phyloP scores from a whole-genome alignment of 2,888 invertebrate species.

The Conistra vaccinii region DNA sequence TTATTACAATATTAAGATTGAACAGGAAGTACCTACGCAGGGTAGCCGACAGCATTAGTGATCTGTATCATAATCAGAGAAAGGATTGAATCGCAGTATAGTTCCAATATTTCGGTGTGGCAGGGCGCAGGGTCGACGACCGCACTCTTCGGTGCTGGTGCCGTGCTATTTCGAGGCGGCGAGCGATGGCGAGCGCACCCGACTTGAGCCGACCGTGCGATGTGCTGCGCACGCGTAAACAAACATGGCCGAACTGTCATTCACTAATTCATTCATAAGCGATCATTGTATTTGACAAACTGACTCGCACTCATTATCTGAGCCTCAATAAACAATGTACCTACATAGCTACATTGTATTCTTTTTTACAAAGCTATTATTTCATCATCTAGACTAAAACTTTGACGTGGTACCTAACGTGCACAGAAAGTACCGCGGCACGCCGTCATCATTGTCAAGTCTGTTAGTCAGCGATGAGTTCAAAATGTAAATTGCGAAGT shows the following conservation, averaged over 20 bases:
- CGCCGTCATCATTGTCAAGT: slow-evolving; percentile 29
- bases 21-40: slow-evolving; percentile 53
- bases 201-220: slow-evolving; percentile 82
- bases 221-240: slow-evolving; percentile 87
- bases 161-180: slow-evolving; percentile 89
- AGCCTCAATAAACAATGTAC: slow-evolving; percentile 58
- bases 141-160: slow-evolving; percentile 85
- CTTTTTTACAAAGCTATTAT: slow-evolving; percentile 47
- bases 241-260: slow-evolving; percentile 90
- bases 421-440: slow-evolving; percentile 22
- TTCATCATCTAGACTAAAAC: slow-evolving; percentile 31
- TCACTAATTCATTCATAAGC: slow-evolving; percentile 90
- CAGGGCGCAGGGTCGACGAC: slow-evolving; percentile 88
- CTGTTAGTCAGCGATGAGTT: slow-evolving; percentile 41
- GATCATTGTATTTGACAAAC: slow-evolving; percentile 87
- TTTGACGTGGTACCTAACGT: slow-evolving; percentile 24
- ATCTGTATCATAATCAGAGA: slow-evolving; percentile 78
- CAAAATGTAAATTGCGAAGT: slow-evolving; percentile 31
- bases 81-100: slow-evolving; percentile 83
- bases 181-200: slow-evolving; percentile 81
- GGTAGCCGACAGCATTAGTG: slow-evolving; percentile 68
- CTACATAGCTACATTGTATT: slow-evolving; percentile 50
- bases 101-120: slow-evolving; percentile 88
- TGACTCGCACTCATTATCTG: slow-evolving; percentile 80
- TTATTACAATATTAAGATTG: slow-evolving; percentile 49